Evolutionary conservation across 2,797 vertebrate genomes (phyloP), one percentile per base, ranked within the genome.

Genomic region (Sebastes trivittatus): DNA sequence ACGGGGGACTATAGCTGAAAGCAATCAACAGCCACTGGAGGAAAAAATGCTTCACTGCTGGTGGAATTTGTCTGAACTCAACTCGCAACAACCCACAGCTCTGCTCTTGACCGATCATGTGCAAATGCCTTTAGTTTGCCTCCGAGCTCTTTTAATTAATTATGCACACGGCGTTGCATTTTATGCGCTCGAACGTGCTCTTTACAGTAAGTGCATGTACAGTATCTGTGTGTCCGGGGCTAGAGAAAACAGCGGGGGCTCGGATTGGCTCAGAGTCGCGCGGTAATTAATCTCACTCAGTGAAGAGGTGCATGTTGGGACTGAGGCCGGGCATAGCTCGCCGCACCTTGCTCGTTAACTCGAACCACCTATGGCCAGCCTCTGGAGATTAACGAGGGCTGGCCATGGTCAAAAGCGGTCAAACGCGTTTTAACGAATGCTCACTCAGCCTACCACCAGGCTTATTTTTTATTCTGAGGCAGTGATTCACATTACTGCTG

Each of bases 281-380:
- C 3, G 42, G 89, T 93, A 94, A 96, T 95, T 94, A 94, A 95
- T 95, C 94, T 93, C 91, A 92, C 90, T 93, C 92, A 92, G 90
- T 88, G 88, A 91, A 83, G 88, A 87, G 81, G 88, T 90, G 91
- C 93, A 89, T 90, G 89, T 91, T 94, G 91, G 92, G 94, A 93
- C 85, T 55, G 82, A 87, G 88, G 90, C 91, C 82, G 92, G 89
- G 83, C 91, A 87, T 72, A 87, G 90, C 91, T 91, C 89, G 56
- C 72, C 60, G 80, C 91, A 81, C 90, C 88, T 86, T 72, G 85
- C 88, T 94, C 82, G 89, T 94, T 94, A 92, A 93, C 90, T 88
- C 77, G 64, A 85, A 81, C 80, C 87, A 89, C 90, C 93, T 89
- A 79, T 88, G 87, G 88, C 70, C 78, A 58, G 75, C 82, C 92